phyloP scores from a whole-genome alignment of 2,113 vertebrate genomes.

The Thryonomys swinderianus region DNA sequence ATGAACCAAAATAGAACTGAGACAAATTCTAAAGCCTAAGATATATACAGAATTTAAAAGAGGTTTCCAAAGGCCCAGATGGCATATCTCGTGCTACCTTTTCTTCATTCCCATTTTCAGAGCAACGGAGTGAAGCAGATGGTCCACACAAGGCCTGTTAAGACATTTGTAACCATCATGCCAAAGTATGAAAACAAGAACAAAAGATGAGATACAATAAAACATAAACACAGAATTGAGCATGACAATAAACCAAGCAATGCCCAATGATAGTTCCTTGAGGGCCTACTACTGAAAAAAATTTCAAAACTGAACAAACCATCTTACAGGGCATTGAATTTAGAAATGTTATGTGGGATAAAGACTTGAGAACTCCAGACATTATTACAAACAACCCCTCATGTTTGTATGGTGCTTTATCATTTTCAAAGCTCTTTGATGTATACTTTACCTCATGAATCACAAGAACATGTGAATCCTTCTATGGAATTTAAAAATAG shows the following conservation, averaged over 20 bases:
- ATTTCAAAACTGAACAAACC: not conserved
- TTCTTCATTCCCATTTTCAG: not conserved
- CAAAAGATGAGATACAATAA: not conserved
- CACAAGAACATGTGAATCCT: not conserved
- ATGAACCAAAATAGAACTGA: constrained; percentile 17
- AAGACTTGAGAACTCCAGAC: not conserved
- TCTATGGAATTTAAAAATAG: not conserved
- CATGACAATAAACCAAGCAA: not conserved
- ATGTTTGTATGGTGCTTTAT: not conserved
- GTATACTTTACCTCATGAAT: not conserved
- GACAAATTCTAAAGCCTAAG: not conserved
- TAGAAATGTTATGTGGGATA: not conserved
- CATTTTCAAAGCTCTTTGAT: not conserved
- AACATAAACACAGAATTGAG: not conserved
- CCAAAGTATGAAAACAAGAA: not conserved
- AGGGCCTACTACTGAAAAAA: not conserved
- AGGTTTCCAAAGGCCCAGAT: not conserved
- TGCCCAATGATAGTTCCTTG: not conserved
- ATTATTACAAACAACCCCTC: not conserved
- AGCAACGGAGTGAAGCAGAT: not conserved
- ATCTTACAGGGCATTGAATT: not conserved
- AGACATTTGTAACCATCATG: not conserved
- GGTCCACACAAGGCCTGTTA: not conserved
- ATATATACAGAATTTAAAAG: not conserved
- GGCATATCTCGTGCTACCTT: not conserved